A percentile compares a stretch with the other conserved stretches of the same genome.
These are phyloP conservation scores for Oryzias melastigma DNA, from an alignment of 2,113 vertebrate genomes.

Conservation along the genomic window DNA sequence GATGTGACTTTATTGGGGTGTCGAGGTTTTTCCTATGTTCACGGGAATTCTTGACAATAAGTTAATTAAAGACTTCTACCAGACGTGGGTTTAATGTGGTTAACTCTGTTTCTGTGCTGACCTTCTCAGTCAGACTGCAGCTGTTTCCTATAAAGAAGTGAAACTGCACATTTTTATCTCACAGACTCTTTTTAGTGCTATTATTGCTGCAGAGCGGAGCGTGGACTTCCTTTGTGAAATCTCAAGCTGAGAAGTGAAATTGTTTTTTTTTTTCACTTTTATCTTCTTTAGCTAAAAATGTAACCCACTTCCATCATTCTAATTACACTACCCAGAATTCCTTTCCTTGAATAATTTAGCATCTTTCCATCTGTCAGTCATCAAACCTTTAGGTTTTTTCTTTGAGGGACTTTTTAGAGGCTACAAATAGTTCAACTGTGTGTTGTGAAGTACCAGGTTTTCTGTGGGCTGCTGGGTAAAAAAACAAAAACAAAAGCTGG, in stretches of 20 bases:
- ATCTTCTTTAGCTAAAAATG: neutral
- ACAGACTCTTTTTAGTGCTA: slow-evolving; percentile 3
- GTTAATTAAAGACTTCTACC: neutral
- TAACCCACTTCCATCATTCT: neutral
- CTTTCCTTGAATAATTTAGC: slow-evolving; percentile 29
- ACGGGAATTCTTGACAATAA: neutral
- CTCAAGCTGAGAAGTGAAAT: neutral
- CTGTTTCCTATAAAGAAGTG: slow-evolving; percentile 23
- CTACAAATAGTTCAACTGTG: too few species aligned
- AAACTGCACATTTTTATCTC: slow-evolving; percentile 7
- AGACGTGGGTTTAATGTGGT: too few species aligned
- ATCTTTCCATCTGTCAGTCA: slow-evolving; percentile 8
- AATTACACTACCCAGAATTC: neutral
- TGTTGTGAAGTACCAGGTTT: too few species aligned
- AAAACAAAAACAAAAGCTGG: too few species aligned
- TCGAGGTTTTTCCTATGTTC: neutral
- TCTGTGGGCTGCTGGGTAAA: too few species aligned
- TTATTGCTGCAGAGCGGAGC: neutral
- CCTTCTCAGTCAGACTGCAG: neutral
- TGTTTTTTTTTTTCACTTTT: neutral
- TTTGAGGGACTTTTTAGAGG: too few species aligned
- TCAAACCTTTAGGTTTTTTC: slow-evolving; percentile 22
- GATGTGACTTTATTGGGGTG: neutral
- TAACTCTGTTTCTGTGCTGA: too few species aligned
- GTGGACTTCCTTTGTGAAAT: slow-evolving; percentile 8